Conservation (phyloP, 2,113 vertebrate species). For the Hippocampus abdominalis region DNA sequence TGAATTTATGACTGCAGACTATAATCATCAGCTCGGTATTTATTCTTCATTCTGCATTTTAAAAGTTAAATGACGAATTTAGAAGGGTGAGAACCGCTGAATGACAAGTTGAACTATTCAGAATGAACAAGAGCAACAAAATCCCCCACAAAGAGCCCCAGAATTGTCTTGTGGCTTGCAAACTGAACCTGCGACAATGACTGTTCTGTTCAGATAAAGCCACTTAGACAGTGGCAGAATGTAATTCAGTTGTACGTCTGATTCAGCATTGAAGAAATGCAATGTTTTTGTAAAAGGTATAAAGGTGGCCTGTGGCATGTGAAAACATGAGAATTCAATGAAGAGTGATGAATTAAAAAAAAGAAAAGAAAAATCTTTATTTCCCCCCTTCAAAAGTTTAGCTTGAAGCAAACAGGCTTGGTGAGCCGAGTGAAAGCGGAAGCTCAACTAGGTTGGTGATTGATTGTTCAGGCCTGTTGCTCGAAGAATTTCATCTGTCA, state of each 20-base stretch:
- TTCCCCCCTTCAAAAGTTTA: background rate
- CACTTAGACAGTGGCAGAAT: background rate
- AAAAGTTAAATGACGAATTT: too few relatives aligned
- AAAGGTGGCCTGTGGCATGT: background rate
- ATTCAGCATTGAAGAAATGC: background rate
- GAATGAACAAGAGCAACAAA: background rate
- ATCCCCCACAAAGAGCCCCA: background rate
- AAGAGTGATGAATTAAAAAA: background rate
- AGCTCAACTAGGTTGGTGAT: background rate
- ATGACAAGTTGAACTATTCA: background rate
- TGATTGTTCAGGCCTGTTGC: conserved; percentile 3
- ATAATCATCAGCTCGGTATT: too few relatives aligned
- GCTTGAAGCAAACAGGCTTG: background rate
- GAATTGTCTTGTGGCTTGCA: background rate
- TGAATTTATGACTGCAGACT: too few relatives aligned
- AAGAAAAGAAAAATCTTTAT: background rate
- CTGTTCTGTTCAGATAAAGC: background rate
- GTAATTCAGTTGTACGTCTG: background rate
- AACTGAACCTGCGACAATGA: background rate
- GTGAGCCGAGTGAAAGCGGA: background rate
- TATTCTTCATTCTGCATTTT: too few relatives aligned
- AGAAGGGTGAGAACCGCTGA: too few relatives aligned
- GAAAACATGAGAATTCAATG: conserved; percentile 1
- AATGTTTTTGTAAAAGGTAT: background rate
- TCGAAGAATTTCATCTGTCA: conserved; percentile 1